A percentile compares a stretch with the other conserved stretches of the same genome.
phyloP scores from a whole-genome alignment of 2,113 vertebrate species.

The Synchiropus splendidus region DNA sequence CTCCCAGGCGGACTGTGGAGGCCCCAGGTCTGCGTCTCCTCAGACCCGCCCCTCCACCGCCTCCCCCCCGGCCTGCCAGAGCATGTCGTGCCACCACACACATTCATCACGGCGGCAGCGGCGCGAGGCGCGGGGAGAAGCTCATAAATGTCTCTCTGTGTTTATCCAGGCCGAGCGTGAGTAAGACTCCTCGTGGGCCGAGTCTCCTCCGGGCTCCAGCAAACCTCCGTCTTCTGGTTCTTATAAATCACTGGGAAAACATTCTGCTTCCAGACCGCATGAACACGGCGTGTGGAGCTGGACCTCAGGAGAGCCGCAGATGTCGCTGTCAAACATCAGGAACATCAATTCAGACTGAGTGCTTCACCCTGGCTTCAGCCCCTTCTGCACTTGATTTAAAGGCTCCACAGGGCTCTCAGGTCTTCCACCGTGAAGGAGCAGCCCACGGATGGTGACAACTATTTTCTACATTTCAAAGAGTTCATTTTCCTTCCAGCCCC shows the following conservation, averaged over 20 bases:
- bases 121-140: constrained; percentile 22
- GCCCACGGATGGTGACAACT: too few species aligned
- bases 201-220: constrained; percentile 15
- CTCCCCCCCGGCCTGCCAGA: background rate
- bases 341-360: too few species aligned
- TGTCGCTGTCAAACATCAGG: too few species aligned
- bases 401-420: too few species aligned
- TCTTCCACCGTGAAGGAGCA: too few species aligned
- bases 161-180: constrained; percentile 19
- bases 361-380: too few species aligned
- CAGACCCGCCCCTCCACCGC: constrained; percentile 11
- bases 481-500: too few species aligned
- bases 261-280: constrained; percentile 11
- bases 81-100: constrained; percentile 9
- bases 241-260: constrained; percentile 26
- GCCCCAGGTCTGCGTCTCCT: constrained; percentile 14
- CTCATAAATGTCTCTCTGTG: constrained; percentile 44
- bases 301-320: background rate
- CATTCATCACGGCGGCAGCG: constrained; percentile 26
- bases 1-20: constrained; percentile 15
- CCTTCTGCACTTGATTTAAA: too few species aligned
- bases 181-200: constrained; percentile 23
- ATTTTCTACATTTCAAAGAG: too few species aligned
- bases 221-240: constrained; percentile 17
- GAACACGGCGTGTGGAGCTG: constrained; percentile 3